Evolutionary conservation across 2,888 invertebrate genomes (phyloP).

Genomic region (Stenolophus ochropezus): DNA sequence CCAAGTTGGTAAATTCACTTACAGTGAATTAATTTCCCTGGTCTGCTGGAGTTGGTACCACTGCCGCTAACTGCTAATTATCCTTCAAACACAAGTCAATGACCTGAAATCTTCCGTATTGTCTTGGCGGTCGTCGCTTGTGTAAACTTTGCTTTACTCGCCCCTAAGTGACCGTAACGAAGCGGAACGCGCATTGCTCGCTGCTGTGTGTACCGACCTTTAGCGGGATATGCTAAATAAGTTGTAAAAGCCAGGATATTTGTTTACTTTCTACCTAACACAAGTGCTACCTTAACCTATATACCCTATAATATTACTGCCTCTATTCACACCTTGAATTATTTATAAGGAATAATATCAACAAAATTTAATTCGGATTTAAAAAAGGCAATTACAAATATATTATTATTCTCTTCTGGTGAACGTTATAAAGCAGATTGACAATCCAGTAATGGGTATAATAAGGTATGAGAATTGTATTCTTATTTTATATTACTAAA

Average conservation of each 20-base stretch:
- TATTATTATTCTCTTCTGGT: too few species aligned
- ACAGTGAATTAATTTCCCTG: slow-evolving; percentile 6
- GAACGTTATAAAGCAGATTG: too few species aligned
- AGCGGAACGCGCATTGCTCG: slow-evolving; percentile 18
- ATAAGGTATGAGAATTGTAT: too few species aligned
- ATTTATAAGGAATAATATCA: too few species aligned
- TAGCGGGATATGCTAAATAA: background rate
- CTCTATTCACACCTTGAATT: too few species aligned
- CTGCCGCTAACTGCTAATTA: slow-evolving; percentile 21
- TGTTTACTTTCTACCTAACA: background rate
- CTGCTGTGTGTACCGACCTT: background rate
- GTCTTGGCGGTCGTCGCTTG: slow-evolving; percentile 2
- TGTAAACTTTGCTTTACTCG: slow-evolving; percentile 41
- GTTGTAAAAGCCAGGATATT: background rate
- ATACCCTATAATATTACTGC: too few species aligned
- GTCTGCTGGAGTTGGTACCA: background rate
- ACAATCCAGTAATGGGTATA: too few species aligned
- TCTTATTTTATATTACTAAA: too few species aligned
- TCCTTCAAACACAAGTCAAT: slow-evolving; percentile 21
- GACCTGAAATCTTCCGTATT: slow-evolving; percentile 36
- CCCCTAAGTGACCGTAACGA: slow-evolving; percentile 43
- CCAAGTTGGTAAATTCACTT: slow-evolving; percentile 1
- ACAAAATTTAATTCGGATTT: too few species aligned
- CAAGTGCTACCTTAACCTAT: too few species aligned
- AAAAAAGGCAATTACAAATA: too few species aligned